Base-by-base conservation (phyloP, 2,113 vertebrate species). In the Caranx melampygus region DNA sequence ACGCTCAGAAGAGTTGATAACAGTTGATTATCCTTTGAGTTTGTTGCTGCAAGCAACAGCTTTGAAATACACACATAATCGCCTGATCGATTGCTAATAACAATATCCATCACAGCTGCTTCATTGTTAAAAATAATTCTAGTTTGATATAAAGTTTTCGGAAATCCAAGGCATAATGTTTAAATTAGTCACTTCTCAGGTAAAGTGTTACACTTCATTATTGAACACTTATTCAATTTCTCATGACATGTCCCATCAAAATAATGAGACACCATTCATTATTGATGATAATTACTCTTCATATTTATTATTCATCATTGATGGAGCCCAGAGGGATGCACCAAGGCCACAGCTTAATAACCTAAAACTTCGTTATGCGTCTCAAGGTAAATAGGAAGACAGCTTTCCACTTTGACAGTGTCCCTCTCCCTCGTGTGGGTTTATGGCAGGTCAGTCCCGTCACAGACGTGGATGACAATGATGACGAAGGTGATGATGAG, bases 401-500 rank as follows among this genome's bases (percentile, higher is more conserved):
- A 76, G 74, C 37, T 72, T 59, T 49, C 34, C 63, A 51, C 45
- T 62, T 47, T 75, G 67, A 74, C 80, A 79, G 57, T 13, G 40
- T 60, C 70, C 47, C 20, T 33, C 40, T 81, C 76, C 76, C 83
- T 3, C 12, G 77, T 74, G 77, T 42, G 75, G 75, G 70, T 85
- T 88, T 76, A 6, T 15, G 58, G 45, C 2, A 40, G 81, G 85
- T 85, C 91, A 89, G 75, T 71, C 81, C 87, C 77, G 66, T 71
- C 74, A 61, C 60, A 35, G 68, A 52, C 18, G 33, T 72, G 71
- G 61, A 69, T 72, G 80, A 58, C 57, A 76, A 42, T 18, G 79
- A 72, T 89, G 91, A 93, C 77, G 83, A 88, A 73, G 75, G 78
- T 40, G 81, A 81, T 90, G 84, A 90, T 84, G 82, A 84, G 64